Base-by-base conservation (phyloP, 2,797 vertebrate species). In the Craterocephalus amniculus region DNA sequence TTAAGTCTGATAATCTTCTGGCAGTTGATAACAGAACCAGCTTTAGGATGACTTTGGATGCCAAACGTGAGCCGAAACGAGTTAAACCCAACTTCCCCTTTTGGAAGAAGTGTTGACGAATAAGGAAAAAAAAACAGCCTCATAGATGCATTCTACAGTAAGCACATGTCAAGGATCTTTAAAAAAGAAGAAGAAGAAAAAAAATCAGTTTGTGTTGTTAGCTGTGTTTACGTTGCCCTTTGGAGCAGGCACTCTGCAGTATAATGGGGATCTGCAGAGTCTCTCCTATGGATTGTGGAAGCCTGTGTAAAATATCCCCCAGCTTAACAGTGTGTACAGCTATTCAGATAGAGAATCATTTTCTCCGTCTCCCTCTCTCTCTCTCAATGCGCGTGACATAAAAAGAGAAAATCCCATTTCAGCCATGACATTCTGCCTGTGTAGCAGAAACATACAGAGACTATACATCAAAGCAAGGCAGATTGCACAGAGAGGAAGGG, bases 341-440 rank as follows among this genome's bases (percentile, higher is more conserved):
- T 67, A 85, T 90, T 90, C 86, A 87, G 73, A 86, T 48, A 55
- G 65, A 77, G 75, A 86, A 76, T 79, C 24, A 66, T 78, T 72
- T 79, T 78, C 83, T 60, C 72, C 70, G 64, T 56, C 51, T 48
- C 54, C 45, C 62, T 12, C 61, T 62, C 68, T 45, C 59, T 27
- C 64, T 48, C 57, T 61, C 72, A 48, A 63, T 63, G 78, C 63
- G 76, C 80, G 81, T 70, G 70, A 84, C 85, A 85, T 81, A 88
- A 91, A 89, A 87, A 86, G 80, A 80, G 87, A 87, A 87, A 90
- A 91, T 92, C 90, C 88, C 79, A 89, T 91, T 90, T 89, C 81
- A 87, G 79, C 87, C 63, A 72, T 89, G 86, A 91, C 90, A 90
- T 89, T 92, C 75, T 90, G 90, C 90, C 78, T 83, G 84, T 84